Percentiles rank a stretch among this genome's conserved stretches.
phyloP scores from a whole-genome alignment of 2,113 vertebrate species.

The Cisticola juncidis region DNA sequence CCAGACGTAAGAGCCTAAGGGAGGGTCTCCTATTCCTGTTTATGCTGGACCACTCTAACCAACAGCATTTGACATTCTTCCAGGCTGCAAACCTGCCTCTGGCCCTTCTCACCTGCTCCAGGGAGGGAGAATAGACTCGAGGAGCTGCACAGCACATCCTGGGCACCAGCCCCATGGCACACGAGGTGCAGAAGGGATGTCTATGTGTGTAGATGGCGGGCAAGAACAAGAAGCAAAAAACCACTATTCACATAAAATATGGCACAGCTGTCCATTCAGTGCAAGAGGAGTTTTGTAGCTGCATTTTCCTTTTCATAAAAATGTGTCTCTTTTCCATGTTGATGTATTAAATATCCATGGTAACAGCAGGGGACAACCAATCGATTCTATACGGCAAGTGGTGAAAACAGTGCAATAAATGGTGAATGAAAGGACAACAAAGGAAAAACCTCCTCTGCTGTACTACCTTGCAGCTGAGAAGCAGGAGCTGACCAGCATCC shows the following conservation, averaged over 20 bases:
- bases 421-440: neutral
- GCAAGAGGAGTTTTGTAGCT: neutral
- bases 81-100: neutral
- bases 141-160: fast-evolving
- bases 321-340: neutral
- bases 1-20: neutral
- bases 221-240: neutral
- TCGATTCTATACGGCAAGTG: neutral
- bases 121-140: neutral
- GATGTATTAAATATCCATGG: conserved; percentile 2
- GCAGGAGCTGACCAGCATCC: neutral
- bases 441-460: neutral
- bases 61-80: neutral
- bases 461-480: neutral
- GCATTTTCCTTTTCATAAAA: neutral
- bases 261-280: neutral
- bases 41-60: neutral
- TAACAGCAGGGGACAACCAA: conserved; percentile 15
- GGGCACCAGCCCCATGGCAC: neutral
- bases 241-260: neutral
- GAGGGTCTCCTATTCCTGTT: neutral
- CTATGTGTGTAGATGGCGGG: neutral
- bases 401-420: neutral
- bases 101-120: neutral
- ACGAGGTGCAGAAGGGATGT: neutral